phyloP scores from a whole-genome alignment of 2,113 vertebrate genomes.

The Cyprinodon tularosa region DNA sequence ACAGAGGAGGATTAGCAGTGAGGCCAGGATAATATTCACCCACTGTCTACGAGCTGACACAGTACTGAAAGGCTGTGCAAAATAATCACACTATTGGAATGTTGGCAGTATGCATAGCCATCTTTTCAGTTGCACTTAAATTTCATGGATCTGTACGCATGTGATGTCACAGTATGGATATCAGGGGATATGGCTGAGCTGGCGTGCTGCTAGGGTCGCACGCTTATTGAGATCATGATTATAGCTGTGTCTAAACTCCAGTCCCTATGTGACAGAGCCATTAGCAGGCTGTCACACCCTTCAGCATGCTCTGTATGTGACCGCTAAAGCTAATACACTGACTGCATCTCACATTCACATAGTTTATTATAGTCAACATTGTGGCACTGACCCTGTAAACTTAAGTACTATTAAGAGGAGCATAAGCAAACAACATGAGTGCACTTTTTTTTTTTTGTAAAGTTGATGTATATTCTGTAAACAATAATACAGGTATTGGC shows the following conservation, averaged over 20 bases:
- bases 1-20: conserved; percentile 43
- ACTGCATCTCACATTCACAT: conserved; percentile 61
- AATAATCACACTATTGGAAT: conserved; percentile 49
- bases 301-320: conserved; percentile 59
- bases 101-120: conserved; percentile 58
- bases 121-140: conserved; percentile 50
- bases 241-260: conserved; percentile 75
- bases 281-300: conserved; percentile 75
- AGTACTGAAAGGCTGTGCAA: conserved; percentile 43
- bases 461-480: conserved; percentile 11
- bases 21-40: conserved; percentile 49
- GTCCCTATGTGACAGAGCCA: conserved; percentile 75
- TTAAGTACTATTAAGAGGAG: conserved; percentile 33
- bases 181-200: conserved; percentile 63
- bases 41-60: conserved; percentile 41
- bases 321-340: conserved; percentile 71
- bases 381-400: conserved; percentile 48
- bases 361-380: conserved; percentile 50
- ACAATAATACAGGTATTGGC: neutral
- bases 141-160: conserved; percentile 53
- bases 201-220: conserved; percentile 59
- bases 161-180: conserved; percentile 59
- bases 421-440: conserved; percentile 10
- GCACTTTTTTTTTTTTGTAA: conserved; percentile 5
- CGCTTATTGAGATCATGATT: conserved; percentile 75